phyloP scores from a whole-genome alignment of 2,797 vertebrate genomes.

The Chiroxiphia lanceolata region DNA sequence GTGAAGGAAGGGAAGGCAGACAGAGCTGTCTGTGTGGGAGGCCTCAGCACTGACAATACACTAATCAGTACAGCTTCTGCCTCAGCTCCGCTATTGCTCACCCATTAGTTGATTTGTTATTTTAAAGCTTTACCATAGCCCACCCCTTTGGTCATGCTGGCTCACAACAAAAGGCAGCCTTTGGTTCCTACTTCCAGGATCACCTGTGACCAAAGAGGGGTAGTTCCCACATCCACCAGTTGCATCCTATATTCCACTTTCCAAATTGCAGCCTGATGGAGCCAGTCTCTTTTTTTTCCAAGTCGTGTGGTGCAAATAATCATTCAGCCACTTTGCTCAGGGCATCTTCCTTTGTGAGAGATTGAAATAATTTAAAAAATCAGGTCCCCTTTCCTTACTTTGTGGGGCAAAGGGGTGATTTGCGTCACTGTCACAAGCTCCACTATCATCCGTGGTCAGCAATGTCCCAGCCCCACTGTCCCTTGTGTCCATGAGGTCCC shows the following conservation, averaged over 20 bases:
- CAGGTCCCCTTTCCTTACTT: background rate
- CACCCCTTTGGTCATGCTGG: background rate
- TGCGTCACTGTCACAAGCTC: background rate
- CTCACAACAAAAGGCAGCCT: constrained; percentile 30
- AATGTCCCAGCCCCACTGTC: background rate
- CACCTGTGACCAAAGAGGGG: background rate
- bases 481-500: background rate
- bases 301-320: background rate
- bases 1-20: constrained; percentile 42
- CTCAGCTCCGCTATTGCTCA: constrained; percentile 54
- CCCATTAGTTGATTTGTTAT: constrained; percentile 61
- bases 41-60: constrained; percentile 62
- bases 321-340: background rate
- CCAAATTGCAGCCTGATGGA: background rate
- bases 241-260: background rate
- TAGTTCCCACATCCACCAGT: background rate
- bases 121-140: constrained; percentile 60
- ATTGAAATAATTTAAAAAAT: background rate
- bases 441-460: accelerated
- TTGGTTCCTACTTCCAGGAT: background rate
- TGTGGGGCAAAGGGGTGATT: background rate
- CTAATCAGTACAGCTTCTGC: constrained; percentile 63
- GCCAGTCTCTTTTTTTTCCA: background rate
- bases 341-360: background rate
- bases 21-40: constrained; percentile 69